Evolutionary conservation across 2,113 vertebrate species (phyloP), one percentile per base, ranked within the genome.

Genomic region (Eubucco bourcierii): DNA sequence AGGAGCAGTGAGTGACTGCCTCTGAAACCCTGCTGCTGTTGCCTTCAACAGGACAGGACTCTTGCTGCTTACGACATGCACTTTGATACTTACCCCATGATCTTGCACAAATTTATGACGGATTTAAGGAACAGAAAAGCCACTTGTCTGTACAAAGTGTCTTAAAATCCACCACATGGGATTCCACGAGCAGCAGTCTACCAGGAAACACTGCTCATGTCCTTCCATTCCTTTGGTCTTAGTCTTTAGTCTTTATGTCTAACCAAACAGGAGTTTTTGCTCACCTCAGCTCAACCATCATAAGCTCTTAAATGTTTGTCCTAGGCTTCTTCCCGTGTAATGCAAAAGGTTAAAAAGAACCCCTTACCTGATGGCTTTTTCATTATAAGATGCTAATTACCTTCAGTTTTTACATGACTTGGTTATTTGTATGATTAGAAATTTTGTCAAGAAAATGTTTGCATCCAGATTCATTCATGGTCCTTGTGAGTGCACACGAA

Each of bases 351-450:
- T 84, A 90, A 84, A 87, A 86, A 28, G 89, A 56, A 94, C 95
- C 58, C 86, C 58, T 68, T 80, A 90, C 60, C 31, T 88, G 39
- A 67, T 93, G 76, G 9, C 8, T 93, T 95, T 97, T 78, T 82
- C 34, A 58, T 94, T 83, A 92, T 19, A 80, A 90, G 74, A 94
- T 50, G 80, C 60, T 86, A 94, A 93, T 95, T 94, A 89, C 72
- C 61, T 82, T 92, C 19, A 33, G 39, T 61, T 71, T 95, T 63
- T 82, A 92, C 96, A 95, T 94, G 3, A 64, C 17, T 68, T 3
- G n/a, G 53, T 66, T 93, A 91, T 84, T 95, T 90, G 78, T 31
- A 90, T 5, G 55, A 96, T 93, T 81, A 92, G 55, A 84, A 85
- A 87, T 90, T 80, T 86, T 37, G 47, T 79, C 94, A 95, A 81